phyloP scores from a whole-genome alignment of 2,113 vertebrate species.

The Corythoichthys intestinalis region DNA sequence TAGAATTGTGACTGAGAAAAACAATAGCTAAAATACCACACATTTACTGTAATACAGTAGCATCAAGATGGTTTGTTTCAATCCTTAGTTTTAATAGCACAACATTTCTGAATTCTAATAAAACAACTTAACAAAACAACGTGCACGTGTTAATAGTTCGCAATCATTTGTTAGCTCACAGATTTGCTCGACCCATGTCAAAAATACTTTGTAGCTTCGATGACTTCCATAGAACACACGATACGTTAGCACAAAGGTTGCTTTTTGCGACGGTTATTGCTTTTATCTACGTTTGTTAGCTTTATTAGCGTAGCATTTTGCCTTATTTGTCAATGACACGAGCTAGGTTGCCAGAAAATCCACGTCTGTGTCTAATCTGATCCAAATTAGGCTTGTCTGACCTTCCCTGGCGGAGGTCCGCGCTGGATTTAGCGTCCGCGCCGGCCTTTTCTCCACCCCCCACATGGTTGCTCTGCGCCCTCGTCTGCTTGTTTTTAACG shows the following conservation, averaged over 20 bases:
- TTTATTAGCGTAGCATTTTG: not conserved
- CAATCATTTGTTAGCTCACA: not conserved
- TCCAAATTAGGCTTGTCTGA: not conserved
- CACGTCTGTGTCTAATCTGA: not conserved
- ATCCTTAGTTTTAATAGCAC: not conserved
- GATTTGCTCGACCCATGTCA: not conserved
- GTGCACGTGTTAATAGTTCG: not conserved
- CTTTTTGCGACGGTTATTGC: not conserved
- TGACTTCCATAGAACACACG: not conserved
- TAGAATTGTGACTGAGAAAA: not conserved
- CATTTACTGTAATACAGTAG: not conserved
- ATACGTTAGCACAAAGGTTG: not conserved
- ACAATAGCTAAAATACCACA: not conserved
- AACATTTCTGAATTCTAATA: not conserved
- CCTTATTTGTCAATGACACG: not conserved
- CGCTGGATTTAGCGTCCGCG: not conserved
- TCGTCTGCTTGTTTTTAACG: slow-evolving; percentile 8
- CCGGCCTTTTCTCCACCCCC: not conserved
- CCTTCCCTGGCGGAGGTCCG: slow-evolving; percentile 4
- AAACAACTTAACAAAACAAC: not conserved
- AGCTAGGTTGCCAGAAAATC: not conserved
- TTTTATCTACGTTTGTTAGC: not conserved
- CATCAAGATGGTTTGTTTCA: not conserved
- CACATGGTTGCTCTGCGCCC: slow-evolving; percentile 15
- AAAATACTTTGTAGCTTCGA: not conserved